Evolutionary conservation across 2,113 vertebrate genomes (phyloP), one percentile per base, ranked within the genome.

Genomic region (Xiphophorus hellerii): DNA sequence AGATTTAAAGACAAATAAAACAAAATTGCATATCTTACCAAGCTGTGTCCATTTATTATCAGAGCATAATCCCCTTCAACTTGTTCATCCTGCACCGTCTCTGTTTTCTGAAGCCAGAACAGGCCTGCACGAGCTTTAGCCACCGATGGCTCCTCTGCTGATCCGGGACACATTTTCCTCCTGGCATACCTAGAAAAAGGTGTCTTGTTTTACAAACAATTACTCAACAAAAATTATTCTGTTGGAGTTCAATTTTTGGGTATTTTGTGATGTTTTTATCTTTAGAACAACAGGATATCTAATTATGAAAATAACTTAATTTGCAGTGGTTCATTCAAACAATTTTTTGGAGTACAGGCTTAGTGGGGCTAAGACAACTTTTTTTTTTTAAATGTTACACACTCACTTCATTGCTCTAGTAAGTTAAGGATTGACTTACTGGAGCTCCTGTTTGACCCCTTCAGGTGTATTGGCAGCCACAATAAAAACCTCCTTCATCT

Each of bases 1-100:
- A 25, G 9, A 10, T 8, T 6, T 58, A 58, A 25, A 58, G 51
- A n/a, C 25, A 58, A n/a, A 58, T 25, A 58, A 58, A n/a, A 25
- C 20, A 54, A 22, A 54, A 54, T 25, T 3, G 20, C 2, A 58
- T 90, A 66, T 81, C 88, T 92, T 92, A 99, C 97, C 96, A 99
- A 89, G 82, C 96, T 97, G 92, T 95, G 96, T 42, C 97, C 98
- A 0, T 94, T 97, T 87, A 99, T 97, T 74, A 99, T 72, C 20
- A 99, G 93, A 29, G 93, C 98, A 0, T 97, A 98, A 12, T 93
- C 95, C 29, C 96, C 97, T 0, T 90, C 93, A 87, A 96, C 92
- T 66, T 90, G 83, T 76, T 99, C 96, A 8, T 98, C 96, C 5
- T 94, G 94, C 75, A 97, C 20, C 29, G 81, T 89, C 2, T 91